A percentile compares a stretch with the other conserved stretches of the same genome.
phyloP scores from a whole-genome alignment of 2,888 invertebrate species.

The Chymomyza caudatula region DNA sequence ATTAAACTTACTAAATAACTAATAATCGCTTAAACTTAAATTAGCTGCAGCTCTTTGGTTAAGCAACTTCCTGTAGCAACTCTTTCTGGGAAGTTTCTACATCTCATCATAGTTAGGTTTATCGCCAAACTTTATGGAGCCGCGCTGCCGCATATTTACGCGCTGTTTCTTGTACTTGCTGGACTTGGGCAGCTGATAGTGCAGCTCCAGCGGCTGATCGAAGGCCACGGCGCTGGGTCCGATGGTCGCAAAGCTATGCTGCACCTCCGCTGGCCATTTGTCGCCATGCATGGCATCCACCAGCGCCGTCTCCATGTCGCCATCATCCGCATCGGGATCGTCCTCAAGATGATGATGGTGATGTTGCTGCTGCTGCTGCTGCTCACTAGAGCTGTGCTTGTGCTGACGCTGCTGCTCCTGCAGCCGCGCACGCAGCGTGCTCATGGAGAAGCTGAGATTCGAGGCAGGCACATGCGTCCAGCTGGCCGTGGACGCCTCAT shows the following conservation, averaged over 20 bases:
- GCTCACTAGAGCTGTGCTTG: background rate
- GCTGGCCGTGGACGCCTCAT: conserved; percentile 7
- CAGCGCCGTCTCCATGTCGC: conserved; percentile 37
- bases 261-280: conserved; percentile 66
- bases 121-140: conserved; percentile 70
- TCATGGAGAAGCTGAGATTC: conserved; percentile 47
- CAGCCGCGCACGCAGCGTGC: conserved; percentile 54
- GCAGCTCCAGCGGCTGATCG: conserved; percentile 38
- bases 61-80: conserved; percentile 12
- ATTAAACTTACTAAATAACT: background rate
- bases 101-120: conserved; percentile 56
- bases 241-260: conserved; percentile 55
- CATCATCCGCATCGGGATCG: conserved; percentile 38
- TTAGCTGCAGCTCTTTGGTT: conserved; percentile 56
- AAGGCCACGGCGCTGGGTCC: conserved; percentile 64
- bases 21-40: background rate
- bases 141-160: conserved; percentile 61
- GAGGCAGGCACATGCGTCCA: conserved; percentile 27
- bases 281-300: conserved; percentile 56
- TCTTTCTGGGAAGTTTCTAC: conserved; percentile 28
- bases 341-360: conserved; percentile 39
- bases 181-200: conserved; percentile 8
- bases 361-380: conserved; percentile 27
- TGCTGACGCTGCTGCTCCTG: conserved; percentile 42
- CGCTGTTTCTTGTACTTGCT: conserved; percentile 45